phyloP scores from a whole-genome alignment of 2,797 vertebrate species.

The Channallabes apus region DNA sequence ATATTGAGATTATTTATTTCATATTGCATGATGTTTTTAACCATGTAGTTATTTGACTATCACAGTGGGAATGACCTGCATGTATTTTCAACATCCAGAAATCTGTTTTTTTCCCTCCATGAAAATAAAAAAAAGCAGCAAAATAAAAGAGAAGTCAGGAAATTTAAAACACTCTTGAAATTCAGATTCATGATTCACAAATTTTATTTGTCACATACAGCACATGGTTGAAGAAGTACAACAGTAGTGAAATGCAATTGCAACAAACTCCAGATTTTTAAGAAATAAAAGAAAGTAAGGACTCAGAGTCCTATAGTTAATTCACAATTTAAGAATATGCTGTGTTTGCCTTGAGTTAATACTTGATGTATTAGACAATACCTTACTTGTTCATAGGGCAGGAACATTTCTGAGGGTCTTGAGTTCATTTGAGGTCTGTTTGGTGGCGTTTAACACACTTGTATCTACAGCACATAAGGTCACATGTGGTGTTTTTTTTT shows the following conservation, averaged over 20 bases:
- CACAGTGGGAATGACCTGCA: slow-evolving; percentile 12
- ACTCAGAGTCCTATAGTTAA: neutral
- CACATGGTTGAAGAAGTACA: no score
- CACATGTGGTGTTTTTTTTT: neutral
- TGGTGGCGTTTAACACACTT: neutral
- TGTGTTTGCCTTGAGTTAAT: neutral
- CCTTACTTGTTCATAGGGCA: neutral
- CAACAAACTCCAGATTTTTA: no score
- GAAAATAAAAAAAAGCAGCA: slow-evolving; percentile 23
- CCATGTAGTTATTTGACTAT: neutral
- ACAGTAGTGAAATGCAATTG: no score
- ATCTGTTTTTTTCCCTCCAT: neutral
- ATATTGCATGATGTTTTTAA: neutral
- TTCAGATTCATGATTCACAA: neutral
- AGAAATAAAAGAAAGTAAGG: no score
- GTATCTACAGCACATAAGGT: neutral
- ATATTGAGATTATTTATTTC: neutral
- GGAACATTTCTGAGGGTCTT: neutral
- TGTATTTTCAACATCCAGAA: slow-evolving; percentile 17
- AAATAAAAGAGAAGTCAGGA: slow-evolving; percentile 26
- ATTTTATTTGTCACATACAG: no score
- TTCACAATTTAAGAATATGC: neutral
- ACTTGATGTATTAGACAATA: slow-evolving; percentile 3
- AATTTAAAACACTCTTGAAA: slow-evolving; percentile 8
- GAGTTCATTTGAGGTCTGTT: neutral